Evolutionary conservation across 2,113 vertebrate genomes (phyloP).

Genomic region (Hypomesus transpacificus): DNA sequence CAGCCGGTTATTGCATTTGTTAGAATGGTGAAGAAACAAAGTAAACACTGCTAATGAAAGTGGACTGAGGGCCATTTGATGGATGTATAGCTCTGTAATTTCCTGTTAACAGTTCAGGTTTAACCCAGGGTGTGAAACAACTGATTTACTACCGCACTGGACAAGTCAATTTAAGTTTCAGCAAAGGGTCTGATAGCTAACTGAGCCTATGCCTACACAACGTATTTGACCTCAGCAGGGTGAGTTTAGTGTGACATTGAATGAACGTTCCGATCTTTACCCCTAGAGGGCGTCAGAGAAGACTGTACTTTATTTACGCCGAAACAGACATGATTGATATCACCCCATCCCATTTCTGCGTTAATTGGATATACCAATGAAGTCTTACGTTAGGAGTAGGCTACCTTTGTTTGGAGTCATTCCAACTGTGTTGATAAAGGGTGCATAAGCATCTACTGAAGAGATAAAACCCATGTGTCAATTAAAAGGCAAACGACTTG

Average conservation of each 20-base stretch:
- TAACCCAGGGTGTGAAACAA: neutral
- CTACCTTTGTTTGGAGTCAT: too few relatives aligned
- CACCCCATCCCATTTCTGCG: neutral
- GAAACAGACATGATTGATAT: neutral
- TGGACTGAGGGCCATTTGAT: neutral
- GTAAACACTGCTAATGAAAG: neutral
- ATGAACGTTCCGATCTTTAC: neutral
- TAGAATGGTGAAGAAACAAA: neutral
- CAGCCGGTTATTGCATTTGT: neutral
- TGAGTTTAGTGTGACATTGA: too few relatives aligned
- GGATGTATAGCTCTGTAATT: neutral
- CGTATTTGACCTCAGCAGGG: too few relatives aligned
- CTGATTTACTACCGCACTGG: too few relatives aligned
- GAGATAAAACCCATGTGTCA: neutral
- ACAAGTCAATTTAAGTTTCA: too few relatives aligned
- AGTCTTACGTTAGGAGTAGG: too few relatives aligned
- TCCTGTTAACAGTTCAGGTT: neutral
- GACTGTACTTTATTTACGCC: neutral
- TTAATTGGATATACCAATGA: neutral
- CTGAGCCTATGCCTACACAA: too few relatives aligned
- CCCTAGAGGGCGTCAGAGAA: slow-evolving; percentile 10
- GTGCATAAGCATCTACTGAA: neutral
- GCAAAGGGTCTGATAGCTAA: too few relatives aligned
- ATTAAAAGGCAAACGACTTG: neutral
- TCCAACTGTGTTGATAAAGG: neutral